Conservation (phyloP, 35 echinoderm and acorn worm species). For the Lytechinus pictus region DNA sequence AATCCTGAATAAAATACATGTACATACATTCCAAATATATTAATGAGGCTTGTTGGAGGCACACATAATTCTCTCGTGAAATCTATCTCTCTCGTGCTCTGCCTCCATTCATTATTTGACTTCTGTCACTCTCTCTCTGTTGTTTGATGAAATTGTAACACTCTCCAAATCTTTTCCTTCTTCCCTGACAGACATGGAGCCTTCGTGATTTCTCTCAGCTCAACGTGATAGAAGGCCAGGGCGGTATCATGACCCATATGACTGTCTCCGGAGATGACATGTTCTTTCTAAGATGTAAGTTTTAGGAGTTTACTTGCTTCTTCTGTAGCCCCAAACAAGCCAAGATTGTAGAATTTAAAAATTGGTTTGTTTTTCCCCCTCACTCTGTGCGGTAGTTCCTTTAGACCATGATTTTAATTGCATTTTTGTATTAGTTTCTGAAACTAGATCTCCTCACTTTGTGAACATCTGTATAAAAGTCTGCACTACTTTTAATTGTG, state of each 20-base stretch:
- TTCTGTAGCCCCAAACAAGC: not conserved
- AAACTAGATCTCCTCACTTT: no score
- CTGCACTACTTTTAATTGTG: no score
- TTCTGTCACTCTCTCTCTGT: not conserved
- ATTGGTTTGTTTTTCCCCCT: not conserved
- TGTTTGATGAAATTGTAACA: not conserved
- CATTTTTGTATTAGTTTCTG: no score
- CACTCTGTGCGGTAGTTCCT: not conserved
- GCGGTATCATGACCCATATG: conserved; percentile 78
- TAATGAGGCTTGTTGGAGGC: no score
- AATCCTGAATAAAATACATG: no score
- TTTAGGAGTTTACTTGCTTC: not conserved
- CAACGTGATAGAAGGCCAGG: conserved; percentile 74
- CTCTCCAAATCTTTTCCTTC: not conserved
- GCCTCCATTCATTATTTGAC: not conserved
- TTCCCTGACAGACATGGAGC: conserved; percentile 79
- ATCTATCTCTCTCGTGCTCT: not conserved
- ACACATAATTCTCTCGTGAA: not conserved
- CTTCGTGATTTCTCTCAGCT: conserved; percentile 72
- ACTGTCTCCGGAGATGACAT: conserved; percentile 85
- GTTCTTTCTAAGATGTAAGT: conserved; percentile 91
- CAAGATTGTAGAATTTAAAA: not conserved
- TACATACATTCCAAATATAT: no score
- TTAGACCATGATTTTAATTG: no score
- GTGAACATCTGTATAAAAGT: no score